Base-by-base conservation (phyloP, 2,113 vertebrate genomes). In the Bubo bubo region DNA sequence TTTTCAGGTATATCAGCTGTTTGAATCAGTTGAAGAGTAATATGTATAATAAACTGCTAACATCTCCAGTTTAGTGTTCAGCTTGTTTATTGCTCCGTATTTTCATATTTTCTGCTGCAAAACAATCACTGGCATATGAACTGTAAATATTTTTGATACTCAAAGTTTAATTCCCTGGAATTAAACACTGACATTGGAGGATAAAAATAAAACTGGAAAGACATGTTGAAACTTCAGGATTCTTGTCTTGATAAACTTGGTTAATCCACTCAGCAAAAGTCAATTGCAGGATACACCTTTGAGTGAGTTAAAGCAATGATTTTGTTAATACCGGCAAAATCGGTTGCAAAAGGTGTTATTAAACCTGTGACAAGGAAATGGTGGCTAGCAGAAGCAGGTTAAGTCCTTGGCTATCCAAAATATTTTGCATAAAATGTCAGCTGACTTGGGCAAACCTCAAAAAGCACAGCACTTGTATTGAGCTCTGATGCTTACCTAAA, bases 101-200 rank as follows among this genome's bases (percentile, higher is more conserved):
- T 93, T 90, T 63, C 72, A n/a, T 82, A 77, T 49, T 66, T 53
- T 97, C 24, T 71, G 41, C 60, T 74, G 45, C 30, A 84, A 96
- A 81, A 88, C n/a, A 93, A 32, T 81, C 71, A 64, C 39, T 93
- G 93, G 73, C 75, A 83, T 49, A 35, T 60, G 41, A 88, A 92
- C 39, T 79, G 43, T 95, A 97, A 98, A 97, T 97, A 96, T 90
- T 97, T 98, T 92, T 96, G n/a, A 82, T 88, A 91, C 70, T 80
- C 28, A 56, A 62, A 62, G 23, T 92, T 97, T 93, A 58, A 70
- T 94, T 97, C 95, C 87, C 72, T 88, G 80, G 30, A 95, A 96
- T 88, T 95, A 95, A 97, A 98, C 66, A 91, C 23, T 90, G 93
- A 94, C 3, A 24, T 92, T 7, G 32, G 49, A 80, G 37, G n/a